Percentiles rank a stretch among this genome's conserved stretches.
phyloP scores from a whole-genome alignment of 2,888 invertebrate species.

The Pheosia tremula region DNA sequence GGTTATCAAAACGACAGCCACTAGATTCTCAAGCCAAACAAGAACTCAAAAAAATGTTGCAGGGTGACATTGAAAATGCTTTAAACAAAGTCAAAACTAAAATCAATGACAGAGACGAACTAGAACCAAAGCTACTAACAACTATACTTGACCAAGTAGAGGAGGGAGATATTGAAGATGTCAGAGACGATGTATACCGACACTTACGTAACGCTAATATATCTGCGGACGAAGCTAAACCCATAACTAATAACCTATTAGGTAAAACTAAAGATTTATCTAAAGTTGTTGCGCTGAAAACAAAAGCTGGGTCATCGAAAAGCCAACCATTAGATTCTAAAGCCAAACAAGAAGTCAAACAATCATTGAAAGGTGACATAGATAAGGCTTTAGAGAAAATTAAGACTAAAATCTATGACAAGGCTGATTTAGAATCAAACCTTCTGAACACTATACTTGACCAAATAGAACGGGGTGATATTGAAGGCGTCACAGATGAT shows the following conservation, averaged over 20 bases:
- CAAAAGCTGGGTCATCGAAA: neutral
- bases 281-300: neutral
- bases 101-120: neutral
- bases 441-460: neutral
- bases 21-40: neutral
- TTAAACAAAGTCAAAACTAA: constrained; percentile 4
- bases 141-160: neutral
- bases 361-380: constrained; percentile 1
- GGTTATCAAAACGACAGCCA: neutral
- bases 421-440: neutral
- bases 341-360: neutral
- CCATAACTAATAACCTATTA: constrained; percentile 15
- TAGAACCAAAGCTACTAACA: neutral
- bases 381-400: neutral
- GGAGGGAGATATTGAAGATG: neutral
- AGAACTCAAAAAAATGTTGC: neutral
- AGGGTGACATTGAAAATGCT: constrained; percentile 11
- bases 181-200: neutral
- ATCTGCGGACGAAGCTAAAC: constrained; percentile 24
- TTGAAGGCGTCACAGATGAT: constrained; percentile 17
- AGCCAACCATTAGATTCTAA: neutral
- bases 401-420: neutral
- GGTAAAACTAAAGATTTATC: neutral
- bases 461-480: constrained; percentile 10
- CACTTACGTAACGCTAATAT: constrained; percentile 12